Base-by-base conservation (phyloP, 2,888 invertebrate species). In the Drosophila leonis region DNA sequence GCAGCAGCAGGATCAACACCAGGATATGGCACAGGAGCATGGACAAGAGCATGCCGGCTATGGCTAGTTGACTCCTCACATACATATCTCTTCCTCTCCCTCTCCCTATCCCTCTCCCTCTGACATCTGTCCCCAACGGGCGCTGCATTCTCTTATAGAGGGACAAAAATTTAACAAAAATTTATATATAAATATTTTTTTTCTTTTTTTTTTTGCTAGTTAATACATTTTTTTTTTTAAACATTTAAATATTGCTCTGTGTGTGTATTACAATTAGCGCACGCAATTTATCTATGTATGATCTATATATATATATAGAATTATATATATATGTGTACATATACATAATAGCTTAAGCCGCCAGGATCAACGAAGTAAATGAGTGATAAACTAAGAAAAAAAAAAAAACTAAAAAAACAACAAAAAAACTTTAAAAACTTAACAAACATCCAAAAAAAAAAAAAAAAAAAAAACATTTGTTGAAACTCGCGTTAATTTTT, bases 351-450 rank as follows among this genome's bases (percentile, higher is more conserved):
- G 67, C 59, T 75, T 82, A 82, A 89, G 84, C 83, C 91, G 91
- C 88, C 92, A 91, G 91, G 88, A 92, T 92, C 92, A 92, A 92
- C 92, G 92, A 92, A 92, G 90, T 82, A 91, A 87, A 82, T 90
- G 90, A 92, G 92, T 92, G 92, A 92, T 92, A 92, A 91, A 82
- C 59, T 48, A 70, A 72, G 51, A 69, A 62, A 59, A 56, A 55
- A 35, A 54, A 24, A 46, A 33, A 65, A 56, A 41, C 37, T 37
- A 51, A 42, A 64, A 33, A 68, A 27, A 54, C 24, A 24, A 24
- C 24, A 49, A 37, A 48, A 37, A 57, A 55, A 51, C 27, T 27
- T 27, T 62, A 70, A 61, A 67, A 18, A 56, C 31, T 44, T 33
- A 33, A 12, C n/a, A 44, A 61, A 65, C 29, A 54, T 39, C 35